Percentiles rank a stretch among this genome's conserved stretches.
Evolutionary conservation across 2,797 vertebrate genomes (phyloP).

Genomic region (Glyptemys insculpta): DNA sequence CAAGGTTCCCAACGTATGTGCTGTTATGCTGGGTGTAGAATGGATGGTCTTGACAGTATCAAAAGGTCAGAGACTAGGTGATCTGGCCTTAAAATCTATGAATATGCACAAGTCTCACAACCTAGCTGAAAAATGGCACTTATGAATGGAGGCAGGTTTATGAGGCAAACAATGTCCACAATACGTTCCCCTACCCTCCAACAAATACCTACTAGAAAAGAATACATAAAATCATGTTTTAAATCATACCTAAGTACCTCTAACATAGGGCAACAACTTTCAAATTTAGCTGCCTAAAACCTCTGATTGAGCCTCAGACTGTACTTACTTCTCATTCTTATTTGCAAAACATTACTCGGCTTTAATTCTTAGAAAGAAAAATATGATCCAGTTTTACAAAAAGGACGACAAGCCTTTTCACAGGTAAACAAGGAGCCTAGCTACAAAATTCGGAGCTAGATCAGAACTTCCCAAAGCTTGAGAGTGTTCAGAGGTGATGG

Average conservation of each 20-base stretch:
- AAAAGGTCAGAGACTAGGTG: background rate
- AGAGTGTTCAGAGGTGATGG: fast-evolving
- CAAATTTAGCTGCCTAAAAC: conserved; percentile 13
- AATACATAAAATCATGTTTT: background rate
- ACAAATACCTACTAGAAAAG: background rate
- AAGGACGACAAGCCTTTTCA: background rate
- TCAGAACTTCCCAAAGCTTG: background rate
- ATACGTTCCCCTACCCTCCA: background rate
- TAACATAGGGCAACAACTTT: background rate
- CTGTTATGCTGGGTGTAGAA: background rate
- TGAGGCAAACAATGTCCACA: background rate
- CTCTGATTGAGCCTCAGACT: background rate
- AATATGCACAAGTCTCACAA: conserved; percentile 46
- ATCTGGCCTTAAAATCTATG: conserved; percentile 16
- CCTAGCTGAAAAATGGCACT: background rate
- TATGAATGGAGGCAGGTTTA: background rate
- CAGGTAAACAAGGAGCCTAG: fast-evolving
- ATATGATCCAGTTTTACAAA: fast-evolving
- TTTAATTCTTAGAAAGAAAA: background rate
- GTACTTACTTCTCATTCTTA: background rate
- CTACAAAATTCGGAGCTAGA: background rate
- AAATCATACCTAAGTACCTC: background rate
- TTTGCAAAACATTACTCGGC: background rate
- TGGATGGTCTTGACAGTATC: background rate
- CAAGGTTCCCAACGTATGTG: conserved; percentile 4